phyloP scores from a whole-genome alignment of 30 jellyfish, hydroid and myxozoan genomes.

The Hydractinia echinata region DNA sequence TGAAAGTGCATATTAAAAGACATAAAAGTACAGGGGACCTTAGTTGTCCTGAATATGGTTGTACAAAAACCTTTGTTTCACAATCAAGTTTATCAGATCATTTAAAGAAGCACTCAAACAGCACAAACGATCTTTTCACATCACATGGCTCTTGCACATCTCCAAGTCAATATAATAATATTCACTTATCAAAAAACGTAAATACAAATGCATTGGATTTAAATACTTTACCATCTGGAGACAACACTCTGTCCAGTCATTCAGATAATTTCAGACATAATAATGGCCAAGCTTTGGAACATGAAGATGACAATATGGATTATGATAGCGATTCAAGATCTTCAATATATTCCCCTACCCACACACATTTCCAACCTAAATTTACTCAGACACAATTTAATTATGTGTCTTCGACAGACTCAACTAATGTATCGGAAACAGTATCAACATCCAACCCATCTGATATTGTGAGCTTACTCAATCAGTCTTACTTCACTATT shows the following conservation, averaged over 20 bases:
- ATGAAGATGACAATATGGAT: background rate
- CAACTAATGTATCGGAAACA: conserved; percentile 22
- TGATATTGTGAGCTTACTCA: conserved; percentile 19
- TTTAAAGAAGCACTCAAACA: background rate
- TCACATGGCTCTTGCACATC: too few species aligned
- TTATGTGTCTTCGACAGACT: background rate
- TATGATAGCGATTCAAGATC: background rate
- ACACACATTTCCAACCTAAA: background rate
- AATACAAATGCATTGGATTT: too few species aligned
- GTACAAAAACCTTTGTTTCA: conserved; percentile 11
- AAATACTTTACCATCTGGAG: too few species aligned
- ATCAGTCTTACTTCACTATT: conserved; percentile 30
- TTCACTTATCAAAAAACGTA: too few species aligned
- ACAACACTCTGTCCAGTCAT: background rate
- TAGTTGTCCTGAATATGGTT: conserved; percentile 13
- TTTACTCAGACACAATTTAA: background rate
- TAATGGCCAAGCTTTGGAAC: background rate
- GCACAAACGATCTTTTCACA: too few species aligned
- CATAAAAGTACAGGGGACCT: conserved; percentile 24
- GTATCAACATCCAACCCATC: conserved; percentile 24
- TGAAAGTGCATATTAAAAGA: conserved; percentile 21
- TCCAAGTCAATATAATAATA: too few species aligned
- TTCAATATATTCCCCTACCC: background rate
- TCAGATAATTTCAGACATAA: background rate
- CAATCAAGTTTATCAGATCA: conserved; percentile 13